Percentiles rank a stretch among this genome's conserved stretches.
Evolutionary conservation across 2,888 invertebrate genomes (phyloP).

Genomic region (Choreutis nemorana): DNA sequence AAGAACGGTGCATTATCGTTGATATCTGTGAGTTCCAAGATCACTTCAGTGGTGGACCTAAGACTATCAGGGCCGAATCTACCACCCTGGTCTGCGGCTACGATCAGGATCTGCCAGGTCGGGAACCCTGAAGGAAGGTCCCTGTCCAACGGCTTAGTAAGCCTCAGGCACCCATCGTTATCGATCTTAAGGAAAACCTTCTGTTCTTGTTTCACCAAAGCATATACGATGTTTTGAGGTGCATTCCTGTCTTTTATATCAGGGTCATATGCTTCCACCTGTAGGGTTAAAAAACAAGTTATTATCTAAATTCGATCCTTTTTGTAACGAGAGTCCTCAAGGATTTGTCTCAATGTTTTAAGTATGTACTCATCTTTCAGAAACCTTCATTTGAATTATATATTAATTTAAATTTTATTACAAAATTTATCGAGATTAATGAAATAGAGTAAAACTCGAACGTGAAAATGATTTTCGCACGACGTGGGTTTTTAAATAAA

Average conservation of each 20-base stretch:
- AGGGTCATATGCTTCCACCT: slow-evolving; percentile 83
- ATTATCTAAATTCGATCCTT: too few relatives aligned
- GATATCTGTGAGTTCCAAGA: slow-evolving; percentile 77
- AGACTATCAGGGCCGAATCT: slow-evolving; percentile 67
- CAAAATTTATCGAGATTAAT: too few relatives aligned
- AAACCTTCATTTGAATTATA: too few relatives aligned
- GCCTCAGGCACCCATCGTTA: slow-evolving; percentile 75
- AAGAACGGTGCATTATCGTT: slow-evolving; percentile 95
- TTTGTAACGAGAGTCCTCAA: too few relatives aligned
- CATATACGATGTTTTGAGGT: slow-evolving; percentile 81
- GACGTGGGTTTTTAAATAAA: too few relatives aligned
- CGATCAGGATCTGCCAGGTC: slow-evolving; percentile 76
- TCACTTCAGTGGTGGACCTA: slow-evolving; percentile 73
- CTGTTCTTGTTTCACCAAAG: slow-evolving; percentile 75
- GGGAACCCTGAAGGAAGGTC: slow-evolving; percentile 89
- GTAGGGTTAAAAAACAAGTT: slow-evolving; percentile 6
- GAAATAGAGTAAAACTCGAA: too few relatives aligned
- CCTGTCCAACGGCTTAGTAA: slow-evolving; percentile 83
- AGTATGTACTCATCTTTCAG: too few relatives aligned
- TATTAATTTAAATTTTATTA: too few relatives aligned
- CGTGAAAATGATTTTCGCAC: too few relatives aligned
- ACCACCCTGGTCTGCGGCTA: slow-evolving; percentile 79
- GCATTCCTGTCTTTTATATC: slow-evolving; percentile 80
- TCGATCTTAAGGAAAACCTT: slow-evolving; percentile 76
- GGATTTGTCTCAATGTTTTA: too few relatives aligned